Percentiles rank a stretch among this genome's conserved stretches.
Conservation (phyloP, 2,113 vertebrate genomes). For the Silurus glanis region DNA sequence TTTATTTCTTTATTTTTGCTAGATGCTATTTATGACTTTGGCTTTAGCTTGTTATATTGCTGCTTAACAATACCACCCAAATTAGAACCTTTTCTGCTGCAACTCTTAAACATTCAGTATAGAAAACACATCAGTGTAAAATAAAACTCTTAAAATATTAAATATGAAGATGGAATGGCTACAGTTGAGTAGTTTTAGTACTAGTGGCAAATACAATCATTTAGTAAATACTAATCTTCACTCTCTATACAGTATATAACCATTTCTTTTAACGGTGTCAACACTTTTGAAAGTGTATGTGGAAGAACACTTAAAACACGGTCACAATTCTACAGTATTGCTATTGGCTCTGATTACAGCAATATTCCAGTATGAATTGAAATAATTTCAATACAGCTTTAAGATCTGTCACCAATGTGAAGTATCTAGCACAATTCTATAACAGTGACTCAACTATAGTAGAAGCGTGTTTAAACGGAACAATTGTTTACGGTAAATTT, state of each 20-base stretch:
- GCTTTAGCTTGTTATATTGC: background rate
- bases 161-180: background rate
- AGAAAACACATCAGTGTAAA: slow-evolving; percentile 14
- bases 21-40: background rate
- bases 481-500: background rate
- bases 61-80: background rate
- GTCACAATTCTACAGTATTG: background rate
- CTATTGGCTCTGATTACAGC: background rate
- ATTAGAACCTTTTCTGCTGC: background rate
- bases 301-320: background rate
- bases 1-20: background rate
- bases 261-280: background rate
- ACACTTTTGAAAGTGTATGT: background rate
- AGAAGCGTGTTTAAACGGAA: background rate
- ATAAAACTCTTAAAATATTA: background rate
- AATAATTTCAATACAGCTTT: background rate
- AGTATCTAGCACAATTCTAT: background rate
- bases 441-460: background rate
- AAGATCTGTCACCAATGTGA: background rate
- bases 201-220: background rate
- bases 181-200: background rate
- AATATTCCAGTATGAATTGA: background rate
- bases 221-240: background rate
- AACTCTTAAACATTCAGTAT: background rate
- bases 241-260: background rate